A percentile compares a stretch with the other conserved stretches of the same genome.
Evolutionary conservation across 2,113 vertebrate species (phyloP).

Genomic region (Oreotrochilus melanogaster): DNA sequence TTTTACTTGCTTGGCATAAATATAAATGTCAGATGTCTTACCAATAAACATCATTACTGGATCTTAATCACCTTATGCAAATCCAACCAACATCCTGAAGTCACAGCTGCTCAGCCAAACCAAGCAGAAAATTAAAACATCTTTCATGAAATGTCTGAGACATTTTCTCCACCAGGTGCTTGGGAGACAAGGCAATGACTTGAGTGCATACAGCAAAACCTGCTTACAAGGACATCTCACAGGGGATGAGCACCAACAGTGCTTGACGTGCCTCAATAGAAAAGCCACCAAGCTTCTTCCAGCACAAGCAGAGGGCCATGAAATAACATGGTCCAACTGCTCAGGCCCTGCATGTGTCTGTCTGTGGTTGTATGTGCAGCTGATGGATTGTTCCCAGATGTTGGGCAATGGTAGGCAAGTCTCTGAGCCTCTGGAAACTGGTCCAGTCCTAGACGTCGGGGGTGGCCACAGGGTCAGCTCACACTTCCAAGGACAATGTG

Average conservation of each 20-base stretch:
- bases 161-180: background rate
- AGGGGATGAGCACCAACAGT: fast-evolving
- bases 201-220: background rate
- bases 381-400: background rate
- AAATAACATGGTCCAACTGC: fast-evolving
- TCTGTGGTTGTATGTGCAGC: fast-evolving
- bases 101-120: constrained; percentile 6
- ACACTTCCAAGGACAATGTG: background rate
- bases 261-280: background rate
- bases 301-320: background rate
- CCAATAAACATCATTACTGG: background rate
- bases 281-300: background rate
- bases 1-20: background rate
- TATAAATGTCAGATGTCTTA: background rate
- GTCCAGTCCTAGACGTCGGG: background rate
- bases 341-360: background rate
- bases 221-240: background rate
- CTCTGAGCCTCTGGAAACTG: background rate
- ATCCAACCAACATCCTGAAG: background rate
- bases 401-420: background rate
- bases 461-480: background rate
- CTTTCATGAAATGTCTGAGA: background rate
- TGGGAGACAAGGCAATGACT: background rate
- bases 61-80: constrained; percentile 7
- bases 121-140: constrained; percentile 31